phyloP scores from a whole-genome alignment of 2,797 vertebrate genomes.

The Macrochelys suwanniensis region DNA sequence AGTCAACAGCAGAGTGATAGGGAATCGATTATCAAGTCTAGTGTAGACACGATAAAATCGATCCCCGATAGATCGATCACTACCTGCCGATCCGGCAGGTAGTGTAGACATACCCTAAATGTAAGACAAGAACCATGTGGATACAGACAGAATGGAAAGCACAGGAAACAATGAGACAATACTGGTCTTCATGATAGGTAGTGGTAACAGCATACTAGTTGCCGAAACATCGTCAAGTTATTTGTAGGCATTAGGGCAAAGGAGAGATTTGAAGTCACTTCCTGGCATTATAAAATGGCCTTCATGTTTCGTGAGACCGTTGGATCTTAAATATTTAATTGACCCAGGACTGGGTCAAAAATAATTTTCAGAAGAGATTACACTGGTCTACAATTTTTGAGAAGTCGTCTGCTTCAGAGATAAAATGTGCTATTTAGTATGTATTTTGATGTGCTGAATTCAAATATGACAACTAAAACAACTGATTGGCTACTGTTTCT shows the following conservation, averaged over 20 bases:
- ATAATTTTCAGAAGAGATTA: neutral
- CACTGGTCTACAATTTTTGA: no score
- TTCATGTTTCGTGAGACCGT: neutral
- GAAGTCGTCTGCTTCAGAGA: no score
- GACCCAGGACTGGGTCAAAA: neutral
- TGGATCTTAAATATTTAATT: neutral
- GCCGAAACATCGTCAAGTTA: neutral
- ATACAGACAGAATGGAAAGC: neutral
- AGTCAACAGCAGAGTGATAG: no score
- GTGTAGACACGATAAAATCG: no score
- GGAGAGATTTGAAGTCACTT: neutral
- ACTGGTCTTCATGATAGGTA: neutral
- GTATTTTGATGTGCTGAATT: no score
- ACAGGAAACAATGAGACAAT: neutral
- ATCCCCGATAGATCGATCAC: no score
- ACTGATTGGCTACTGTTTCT: no score
- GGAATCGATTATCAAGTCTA: no score
- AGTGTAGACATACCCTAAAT: neutral
- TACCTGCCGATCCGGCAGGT: no score
- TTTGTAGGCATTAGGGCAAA: neutral
- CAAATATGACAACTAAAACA: no score
- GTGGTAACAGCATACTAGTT: neutral
- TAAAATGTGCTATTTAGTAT: no score
- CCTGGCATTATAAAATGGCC: neutral
- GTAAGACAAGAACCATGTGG: accelerated